Percentiles rank a stretch among this genome's conserved stretches.
These are phyloP conservation scores for Reinhardtius hippoglossoides DNA, from an alignment of 2,113 vertebrate genomes.

Conservation along the genomic window DNA sequence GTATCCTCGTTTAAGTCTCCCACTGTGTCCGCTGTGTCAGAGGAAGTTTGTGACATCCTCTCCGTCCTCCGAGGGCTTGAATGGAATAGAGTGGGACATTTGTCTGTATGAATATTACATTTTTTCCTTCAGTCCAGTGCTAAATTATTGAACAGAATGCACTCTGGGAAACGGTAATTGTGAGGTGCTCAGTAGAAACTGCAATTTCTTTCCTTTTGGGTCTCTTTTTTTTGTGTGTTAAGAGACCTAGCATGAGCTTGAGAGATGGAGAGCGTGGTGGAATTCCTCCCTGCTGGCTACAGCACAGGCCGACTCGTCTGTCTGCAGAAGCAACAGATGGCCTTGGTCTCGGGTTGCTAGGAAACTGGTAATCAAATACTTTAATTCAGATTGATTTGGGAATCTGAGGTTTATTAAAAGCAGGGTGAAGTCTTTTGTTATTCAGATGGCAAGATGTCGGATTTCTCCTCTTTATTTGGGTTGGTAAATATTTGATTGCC, in stretches of 20 bases:
- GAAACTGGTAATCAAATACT: constrained; percentile 84
- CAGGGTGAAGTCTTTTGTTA: constrained; percentile 71
- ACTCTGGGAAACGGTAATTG: constrained; percentile 69
- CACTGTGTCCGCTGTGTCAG: constrained; percentile 11
- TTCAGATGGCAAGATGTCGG: constrained; percentile 62
- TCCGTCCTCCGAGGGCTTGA: constrained; percentile 43
- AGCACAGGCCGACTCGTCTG: constrained; percentile 58
- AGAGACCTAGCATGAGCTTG: constrained; percentile 48
- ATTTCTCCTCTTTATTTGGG: constrained; percentile 53
- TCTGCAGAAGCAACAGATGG: constrained; percentile 84
- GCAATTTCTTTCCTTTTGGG: constrained; percentile 47
- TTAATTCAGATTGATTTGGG: constrained; percentile 80
- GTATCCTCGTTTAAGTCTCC: not conserved
- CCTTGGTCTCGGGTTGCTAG: constrained; percentile 81
- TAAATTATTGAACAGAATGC: constrained; percentile 81
- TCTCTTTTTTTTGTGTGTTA: constrained; percentile 18
- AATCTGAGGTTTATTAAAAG: constrained; percentile 76
- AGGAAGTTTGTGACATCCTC: constrained; percentile 29
- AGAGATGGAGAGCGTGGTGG: constrained; percentile 64
- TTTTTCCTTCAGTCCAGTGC: constrained; percentile 56
- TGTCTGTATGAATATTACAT: constrained; percentile 78
- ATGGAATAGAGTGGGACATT: constrained; percentile 70
- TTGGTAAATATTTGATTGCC: constrained; percentile 58
- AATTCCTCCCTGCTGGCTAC: constrained; percentile 80
- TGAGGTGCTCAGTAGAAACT: constrained; percentile 43